Evolutionary conservation across 1,140 invertebrate genomes (phyloP).

Genomic region (Dendroctonus valens): DNA sequence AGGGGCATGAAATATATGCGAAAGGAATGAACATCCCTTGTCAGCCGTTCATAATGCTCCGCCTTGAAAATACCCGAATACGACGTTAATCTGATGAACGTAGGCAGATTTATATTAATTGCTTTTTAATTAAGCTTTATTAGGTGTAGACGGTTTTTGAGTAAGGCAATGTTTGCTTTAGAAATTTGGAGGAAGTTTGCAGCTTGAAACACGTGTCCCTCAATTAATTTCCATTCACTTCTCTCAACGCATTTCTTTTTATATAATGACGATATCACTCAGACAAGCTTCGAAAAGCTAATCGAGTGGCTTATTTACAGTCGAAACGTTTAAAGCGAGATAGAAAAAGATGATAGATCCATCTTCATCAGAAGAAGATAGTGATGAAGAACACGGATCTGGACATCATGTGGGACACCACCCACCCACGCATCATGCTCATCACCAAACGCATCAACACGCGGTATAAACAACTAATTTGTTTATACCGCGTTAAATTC

Average conservation of each 20-base stretch:
- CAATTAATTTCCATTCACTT: background rate
- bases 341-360: constrained; percentile 79
- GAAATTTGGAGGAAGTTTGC: background rate
- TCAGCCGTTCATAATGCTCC: too few relatives aligned
- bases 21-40: too few relatives aligned
- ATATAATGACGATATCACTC: background rate
- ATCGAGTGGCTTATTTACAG: constrained; percentile 25
- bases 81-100: too few relatives aligned
- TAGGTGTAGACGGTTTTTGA: background rate
- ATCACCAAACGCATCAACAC: constrained; percentile 40
- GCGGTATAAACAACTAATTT: constrained; percentile 30
- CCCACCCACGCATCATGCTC: constrained; percentile 46
- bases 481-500: background rate
- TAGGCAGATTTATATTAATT: background rate
- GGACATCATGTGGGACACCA: constrained; percentile 49
- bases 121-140: background rate
- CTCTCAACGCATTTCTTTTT: background rate
- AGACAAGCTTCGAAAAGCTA: background rate
- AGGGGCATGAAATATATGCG: too few relatives aligned
- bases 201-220: background rate
- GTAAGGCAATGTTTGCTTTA: background rate
- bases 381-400: constrained; percentile 75
- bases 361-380: constrained; percentile 85
- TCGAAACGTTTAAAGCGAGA: constrained; percentile 37
- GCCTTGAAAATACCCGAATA: too few relatives aligned